These are phyloP conservation scores for Aquatica leii DNA, from an alignment of 2,888 invertebrate genomes.

Conservation along the genomic window DNA sequence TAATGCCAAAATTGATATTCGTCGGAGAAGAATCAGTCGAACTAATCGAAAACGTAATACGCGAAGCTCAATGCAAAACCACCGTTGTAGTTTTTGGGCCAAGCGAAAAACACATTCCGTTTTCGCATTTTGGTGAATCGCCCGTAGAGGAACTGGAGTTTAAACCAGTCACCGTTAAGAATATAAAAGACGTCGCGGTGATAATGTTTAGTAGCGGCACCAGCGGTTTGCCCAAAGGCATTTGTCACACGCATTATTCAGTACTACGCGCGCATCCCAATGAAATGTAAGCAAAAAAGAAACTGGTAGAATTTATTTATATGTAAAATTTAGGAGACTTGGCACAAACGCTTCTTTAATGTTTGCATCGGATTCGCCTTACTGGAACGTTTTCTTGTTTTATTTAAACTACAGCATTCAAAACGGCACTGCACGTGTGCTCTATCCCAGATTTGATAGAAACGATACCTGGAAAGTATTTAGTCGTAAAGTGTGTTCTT, in stretches of 20 bases:
- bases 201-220: conserved; percentile 49
- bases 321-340: neutral
- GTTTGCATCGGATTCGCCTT: neutral
- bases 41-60: conserved; percentile 33
- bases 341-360: neutral
- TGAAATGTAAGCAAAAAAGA: conserved; percentile 14
- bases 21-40: conserved; percentile 32
- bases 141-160: conserved; percentile 34
- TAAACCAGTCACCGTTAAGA: conserved; percentile 24
- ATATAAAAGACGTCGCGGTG: conserved; percentile 31
- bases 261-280: neutral
- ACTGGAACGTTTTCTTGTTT: neutral
- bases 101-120: conserved; percentile 15
- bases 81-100: conserved; percentile 41
- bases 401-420: neutral
- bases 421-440: conserved; percentile 42
- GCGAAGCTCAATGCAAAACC: conserved; percentile 23
- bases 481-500: neutral
- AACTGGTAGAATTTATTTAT: no score
- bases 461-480: neutral
- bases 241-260: conserved; percentile 46
- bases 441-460: conserved; percentile 38
- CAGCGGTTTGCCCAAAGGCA: conserved; percentile 56
- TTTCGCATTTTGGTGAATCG: conserved; percentile 44
- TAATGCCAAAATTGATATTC: conserved; percentile 44